Evolutionary conservation across 1,140 invertebrate species (phyloP).

Genomic region (Eubasilissa regina): DNA sequence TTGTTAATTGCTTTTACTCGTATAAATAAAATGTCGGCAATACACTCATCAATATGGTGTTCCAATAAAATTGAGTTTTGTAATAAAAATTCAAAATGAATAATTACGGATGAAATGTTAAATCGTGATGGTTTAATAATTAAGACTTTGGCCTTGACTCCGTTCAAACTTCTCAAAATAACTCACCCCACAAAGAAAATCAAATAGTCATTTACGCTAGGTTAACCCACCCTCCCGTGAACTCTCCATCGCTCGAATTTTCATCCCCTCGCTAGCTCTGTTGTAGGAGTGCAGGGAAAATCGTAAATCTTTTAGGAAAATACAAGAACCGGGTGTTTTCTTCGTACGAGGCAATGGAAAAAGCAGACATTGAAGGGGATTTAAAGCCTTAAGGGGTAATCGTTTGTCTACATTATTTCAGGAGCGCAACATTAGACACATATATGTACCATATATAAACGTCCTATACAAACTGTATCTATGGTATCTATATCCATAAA

Average conservation of each 20-base stretch:
- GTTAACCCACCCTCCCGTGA: neutral
- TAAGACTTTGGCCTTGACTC: no score
- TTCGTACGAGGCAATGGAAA: neutral
- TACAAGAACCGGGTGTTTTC: neutral
- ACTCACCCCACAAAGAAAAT: neutral
- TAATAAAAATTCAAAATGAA: no score
- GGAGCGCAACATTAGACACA: neutral
- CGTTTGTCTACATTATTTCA: constrained; percentile 19
- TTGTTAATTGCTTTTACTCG: no score
- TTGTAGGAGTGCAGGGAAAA: neutral
- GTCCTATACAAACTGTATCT: no score
- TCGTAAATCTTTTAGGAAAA: constrained; percentile 22
- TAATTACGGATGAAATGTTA: no score
- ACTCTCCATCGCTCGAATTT: neutral
- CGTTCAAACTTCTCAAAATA: no score
- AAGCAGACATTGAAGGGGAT: constrained; percentile 9
- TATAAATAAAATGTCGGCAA: no score
- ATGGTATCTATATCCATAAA: no score
- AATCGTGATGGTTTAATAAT: no score
- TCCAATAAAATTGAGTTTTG: no score
- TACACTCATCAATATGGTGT: no score
- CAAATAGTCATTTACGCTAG: constrained; percentile 2
- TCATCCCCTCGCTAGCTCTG: neutral
- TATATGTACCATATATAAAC: no score
- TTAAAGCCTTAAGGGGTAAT: constrained; percentile 13